Percentiles rank a stretch among this genome's conserved stretches.
phyloP scores from a whole-genome alignment of 2,797 vertebrate species.

The Neostethus bicornis region DNA sequence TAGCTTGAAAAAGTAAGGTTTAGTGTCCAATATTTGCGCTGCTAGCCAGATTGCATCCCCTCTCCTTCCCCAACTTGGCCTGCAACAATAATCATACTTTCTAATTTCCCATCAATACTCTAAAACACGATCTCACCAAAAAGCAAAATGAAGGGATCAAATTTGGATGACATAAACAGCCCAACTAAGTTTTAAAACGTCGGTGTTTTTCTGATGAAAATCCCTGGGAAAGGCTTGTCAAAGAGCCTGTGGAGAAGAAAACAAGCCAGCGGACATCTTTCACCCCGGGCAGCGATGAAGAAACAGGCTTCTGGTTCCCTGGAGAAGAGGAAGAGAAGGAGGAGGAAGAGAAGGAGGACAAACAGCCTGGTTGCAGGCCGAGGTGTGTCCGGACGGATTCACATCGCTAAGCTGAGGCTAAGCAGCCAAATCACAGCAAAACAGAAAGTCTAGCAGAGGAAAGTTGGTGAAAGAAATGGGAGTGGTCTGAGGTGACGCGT shows the following conservation, averaged over 20 bases:
- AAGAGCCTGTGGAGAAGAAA: conserved; percentile 19
- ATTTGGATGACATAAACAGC: conserved; percentile 3
- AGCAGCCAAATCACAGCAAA: conserved; percentile 69
- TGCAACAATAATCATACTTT: conserved; percentile 48
- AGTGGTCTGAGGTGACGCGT: conserved; percentile 15
- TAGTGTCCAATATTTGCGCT: too few relatives aligned
- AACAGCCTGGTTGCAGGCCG: conserved; percentile 11
- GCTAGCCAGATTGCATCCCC: conserved; percentile 62
- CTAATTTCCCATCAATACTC: conserved; percentile 8
- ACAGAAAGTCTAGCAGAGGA: conserved; percentile 33
- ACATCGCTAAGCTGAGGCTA: neutral
- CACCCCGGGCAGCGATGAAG: neutral
- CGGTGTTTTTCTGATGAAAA: conserved; percentile 20
- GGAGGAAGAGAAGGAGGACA: conserved; percentile 5
- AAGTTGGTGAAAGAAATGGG: conserved; percentile 47
- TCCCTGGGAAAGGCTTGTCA: conserved; percentile 38
- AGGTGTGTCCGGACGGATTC: conserved; percentile 32
- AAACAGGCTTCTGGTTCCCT: neutral
- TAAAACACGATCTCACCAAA: conserved; percentile 7
- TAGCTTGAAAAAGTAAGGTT: too few relatives aligned
- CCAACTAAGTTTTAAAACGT: neutral
- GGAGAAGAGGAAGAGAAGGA: conserved; percentile 3
- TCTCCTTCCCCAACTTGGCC: conserved; percentile 48
- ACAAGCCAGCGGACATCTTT: conserved; percentile 45
- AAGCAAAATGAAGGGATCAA: neutral